A percentile compares a stretch with the other conserved stretches of the same genome.
These are phyloP conservation scores for Drosophila pseudotalamancana DNA, from an alignment of 2,888 invertebrate genomes.

Conservation along the genomic window DNA sequence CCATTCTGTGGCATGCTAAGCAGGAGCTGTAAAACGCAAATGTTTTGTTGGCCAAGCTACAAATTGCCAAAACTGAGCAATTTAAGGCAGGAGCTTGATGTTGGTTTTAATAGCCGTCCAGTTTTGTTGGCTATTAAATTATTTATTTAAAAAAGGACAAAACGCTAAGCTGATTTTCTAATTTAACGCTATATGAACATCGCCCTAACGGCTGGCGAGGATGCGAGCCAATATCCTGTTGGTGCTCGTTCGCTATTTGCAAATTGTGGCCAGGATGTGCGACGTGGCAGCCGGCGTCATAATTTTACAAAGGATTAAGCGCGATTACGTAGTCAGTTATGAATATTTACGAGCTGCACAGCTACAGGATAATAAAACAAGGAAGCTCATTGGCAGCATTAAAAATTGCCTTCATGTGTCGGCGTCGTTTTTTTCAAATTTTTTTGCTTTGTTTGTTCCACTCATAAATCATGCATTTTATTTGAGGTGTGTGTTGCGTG, in stretches of 20 bases:
- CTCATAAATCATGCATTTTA: conserved; percentile 49
- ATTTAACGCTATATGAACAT: conserved; percentile 72
- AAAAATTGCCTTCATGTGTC: conserved; percentile 8
- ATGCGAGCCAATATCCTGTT: conserved; percentile 62
- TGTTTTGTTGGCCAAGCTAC: conserved; percentile 22
- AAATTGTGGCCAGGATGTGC: conserved; percentile 62
- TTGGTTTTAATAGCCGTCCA: conserved; percentile 52
- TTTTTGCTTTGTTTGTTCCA: conserved; percentile 12
- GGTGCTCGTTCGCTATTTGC: conserved; percentile 32
- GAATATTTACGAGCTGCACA: conserved; percentile 69
- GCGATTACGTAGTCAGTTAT: conserved; percentile 76
- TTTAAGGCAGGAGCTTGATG: conserved; percentile 23
- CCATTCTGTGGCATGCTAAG: conserved; percentile 1
- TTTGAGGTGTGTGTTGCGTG: conserved; percentile 12
- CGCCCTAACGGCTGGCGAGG: conserved; percentile 7
- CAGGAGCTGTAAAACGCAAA: conserved; percentile 7
- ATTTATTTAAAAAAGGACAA: conserved; percentile 50
- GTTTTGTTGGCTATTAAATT: conserved; percentile 57
- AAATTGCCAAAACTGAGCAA: conserved; percentile 8
- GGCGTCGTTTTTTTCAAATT: not conserved
- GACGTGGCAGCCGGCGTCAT: conserved; percentile 55
- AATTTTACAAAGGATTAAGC: conserved; percentile 78
- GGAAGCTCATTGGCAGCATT: conserved; percentile 25
- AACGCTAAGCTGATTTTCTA: conserved; percentile 55
- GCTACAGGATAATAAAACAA: conserved; percentile 48